A percentile compares a stretch with the other conserved stretches of the same genome.
Conservation (phyloP, 2,113 vertebrate genomes). For the Nyctereutes procyonoides region DNA sequence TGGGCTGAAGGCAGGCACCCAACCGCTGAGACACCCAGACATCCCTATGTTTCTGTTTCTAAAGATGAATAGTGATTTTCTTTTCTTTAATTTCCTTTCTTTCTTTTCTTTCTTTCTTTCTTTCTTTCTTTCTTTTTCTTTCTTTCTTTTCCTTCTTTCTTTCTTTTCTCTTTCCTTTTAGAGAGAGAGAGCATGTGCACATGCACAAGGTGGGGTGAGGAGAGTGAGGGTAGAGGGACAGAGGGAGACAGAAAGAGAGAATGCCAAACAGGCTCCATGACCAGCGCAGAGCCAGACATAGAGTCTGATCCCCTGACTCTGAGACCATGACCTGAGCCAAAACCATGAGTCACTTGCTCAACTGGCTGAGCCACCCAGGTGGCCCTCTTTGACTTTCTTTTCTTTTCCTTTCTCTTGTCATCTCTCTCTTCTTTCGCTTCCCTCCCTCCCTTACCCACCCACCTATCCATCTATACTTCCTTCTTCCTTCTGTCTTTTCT, state of each 20-base stretch:
- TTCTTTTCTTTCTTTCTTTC: background rate
- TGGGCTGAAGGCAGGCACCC: too few species aligned
- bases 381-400: background rate
- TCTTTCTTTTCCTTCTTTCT: background rate
- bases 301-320: background rate
- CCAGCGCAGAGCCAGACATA: background rate
- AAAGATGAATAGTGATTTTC: background rate
- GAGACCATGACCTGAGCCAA: background rate
- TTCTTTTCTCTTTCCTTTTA: background rate
- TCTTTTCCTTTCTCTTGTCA: background rate
- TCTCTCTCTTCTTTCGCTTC: background rate
- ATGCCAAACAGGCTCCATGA: background rate
- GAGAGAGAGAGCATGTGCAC: background rate
- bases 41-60: background rate
- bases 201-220: background rate
- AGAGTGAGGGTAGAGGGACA: background rate
- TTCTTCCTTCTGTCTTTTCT: fast-evolving
- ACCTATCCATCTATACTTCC: too few species aligned
- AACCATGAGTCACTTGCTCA: background rate
- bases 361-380: background rate
- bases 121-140: fast-evolving
- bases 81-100: background rate
- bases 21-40: too few species aligned
- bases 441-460: background rate
- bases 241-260: background rate